Evolutionary conservation across 1,140 invertebrate genomes (phyloP).

Genomic region (Cotesia typhae): DNA sequence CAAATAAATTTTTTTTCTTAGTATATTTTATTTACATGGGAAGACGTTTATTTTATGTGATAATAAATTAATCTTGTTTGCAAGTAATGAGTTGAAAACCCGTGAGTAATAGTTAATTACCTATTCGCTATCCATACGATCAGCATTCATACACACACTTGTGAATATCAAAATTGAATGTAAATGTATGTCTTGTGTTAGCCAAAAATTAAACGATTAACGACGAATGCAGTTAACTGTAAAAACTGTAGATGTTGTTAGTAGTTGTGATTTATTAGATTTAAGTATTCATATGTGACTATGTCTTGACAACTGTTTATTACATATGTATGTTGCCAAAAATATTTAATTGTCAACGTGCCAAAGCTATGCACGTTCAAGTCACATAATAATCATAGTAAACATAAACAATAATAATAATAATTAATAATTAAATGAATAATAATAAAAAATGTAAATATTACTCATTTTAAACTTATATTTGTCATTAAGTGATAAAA

Average conservation of each 20-base stretch:
- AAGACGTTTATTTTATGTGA: conserved; percentile 16
- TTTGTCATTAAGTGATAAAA: conserved; percentile 1
- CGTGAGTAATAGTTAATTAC: conserved; percentile 12
- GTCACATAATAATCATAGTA: not conserved
- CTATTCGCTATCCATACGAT: not conserved
- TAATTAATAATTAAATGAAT: too few species aligned
- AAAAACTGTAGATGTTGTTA: too few species aligned
- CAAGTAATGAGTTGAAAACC: conserved; percentile 14
- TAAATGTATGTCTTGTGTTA: too few species aligned
- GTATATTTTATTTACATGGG: not conserved
- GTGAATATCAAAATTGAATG: too few species aligned
- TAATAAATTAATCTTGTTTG: not conserved
- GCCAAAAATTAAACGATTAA: too few species aligned
- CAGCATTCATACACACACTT: not conserved
- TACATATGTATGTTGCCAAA: conserved; percentile 17
- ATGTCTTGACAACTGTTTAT: conserved; percentile 13
- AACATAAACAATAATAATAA: too few species aligned
- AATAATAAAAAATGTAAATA: too few species aligned
- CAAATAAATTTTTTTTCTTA: too few species aligned
- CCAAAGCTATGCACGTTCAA: conserved; percentile 6
- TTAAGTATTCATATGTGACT: too few species aligned
- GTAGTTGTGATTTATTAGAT: too few species aligned
- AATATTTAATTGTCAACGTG: conserved; percentile 7
- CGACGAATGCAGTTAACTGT: not conserved
- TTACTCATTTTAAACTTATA: not conserved